Evolutionary conservation across 1,140 invertebrate species (phyloP).

Genomic region (Drosophila prosaltans): DNA sequence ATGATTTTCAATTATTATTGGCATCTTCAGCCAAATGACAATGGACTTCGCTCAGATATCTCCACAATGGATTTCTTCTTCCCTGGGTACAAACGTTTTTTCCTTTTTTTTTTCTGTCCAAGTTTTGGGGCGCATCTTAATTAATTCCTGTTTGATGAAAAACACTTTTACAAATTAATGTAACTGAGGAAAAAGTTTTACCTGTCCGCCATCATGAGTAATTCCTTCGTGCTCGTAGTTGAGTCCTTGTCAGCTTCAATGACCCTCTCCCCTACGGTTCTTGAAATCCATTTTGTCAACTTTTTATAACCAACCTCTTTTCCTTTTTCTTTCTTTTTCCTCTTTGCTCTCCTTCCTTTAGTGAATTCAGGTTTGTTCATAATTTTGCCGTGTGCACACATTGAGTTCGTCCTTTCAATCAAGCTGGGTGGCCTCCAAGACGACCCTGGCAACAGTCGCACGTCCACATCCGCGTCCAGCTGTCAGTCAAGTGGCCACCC

Average conservation of each 20-base stretch:
- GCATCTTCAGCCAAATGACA: constrained; percentile 12
- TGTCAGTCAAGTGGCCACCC: constrained; percentile 75
- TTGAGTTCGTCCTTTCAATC: constrained; percentile 79
- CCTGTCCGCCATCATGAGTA: constrained; percentile 51
- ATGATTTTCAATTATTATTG: constrained; percentile 80
- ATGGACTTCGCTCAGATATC: neutral
- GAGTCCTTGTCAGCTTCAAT: constrained; percentile 49
- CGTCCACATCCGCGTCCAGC: constrained; percentile 67
- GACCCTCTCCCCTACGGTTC: constrained; percentile 24
- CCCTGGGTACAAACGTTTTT: neutral
- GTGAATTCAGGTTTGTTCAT: constrained; percentile 70
- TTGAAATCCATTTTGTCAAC: constrained; percentile 76
- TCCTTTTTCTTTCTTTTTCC: constrained; percentile 21
- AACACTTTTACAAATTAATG: constrained; percentile 80
- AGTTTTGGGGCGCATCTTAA: constrained; percentile 73
- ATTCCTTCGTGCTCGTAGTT: constrained; percentile 20
- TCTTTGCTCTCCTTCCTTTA: constrained; percentile 1
- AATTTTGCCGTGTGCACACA: constrained; percentile 68
- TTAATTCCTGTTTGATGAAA: constrained; percentile 81
- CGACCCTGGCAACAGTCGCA: constrained; percentile 54
- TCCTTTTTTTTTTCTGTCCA: constrained; percentile 27
- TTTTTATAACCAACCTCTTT: constrained; percentile 62
- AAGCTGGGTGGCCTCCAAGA: constrained; percentile 26
- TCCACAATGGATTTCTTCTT: neutral
- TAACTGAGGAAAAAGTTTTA: constrained; percentile 69